Evolutionary conservation across 1,140 invertebrate species (phyloP).

Genomic region (Chironomus striatipennis): DNA sequence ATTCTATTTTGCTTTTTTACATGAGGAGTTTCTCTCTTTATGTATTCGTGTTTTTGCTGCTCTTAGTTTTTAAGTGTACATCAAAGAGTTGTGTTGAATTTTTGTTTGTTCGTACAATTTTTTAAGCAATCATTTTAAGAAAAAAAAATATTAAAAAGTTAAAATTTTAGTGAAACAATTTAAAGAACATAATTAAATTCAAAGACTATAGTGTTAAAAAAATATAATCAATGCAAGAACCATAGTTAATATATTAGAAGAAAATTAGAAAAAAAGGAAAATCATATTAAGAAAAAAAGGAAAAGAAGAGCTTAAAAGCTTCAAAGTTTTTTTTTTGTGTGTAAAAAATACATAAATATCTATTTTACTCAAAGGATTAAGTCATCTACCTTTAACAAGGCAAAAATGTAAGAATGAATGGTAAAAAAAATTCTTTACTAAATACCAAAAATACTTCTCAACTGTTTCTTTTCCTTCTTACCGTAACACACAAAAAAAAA

Average conservation of each 20-base stretch:
- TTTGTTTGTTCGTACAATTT: conserved; percentile 20
- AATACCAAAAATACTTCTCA: no score
- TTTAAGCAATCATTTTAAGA: conserved; percentile 1
- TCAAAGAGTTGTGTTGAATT: conserved; percentile 24
- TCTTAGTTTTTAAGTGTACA: conserved; percentile 20
- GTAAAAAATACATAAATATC: not conserved
- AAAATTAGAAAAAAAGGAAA: not conserved
- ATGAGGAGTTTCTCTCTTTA: conserved; percentile 15
- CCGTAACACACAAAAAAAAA: no score
- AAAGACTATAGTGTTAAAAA: not conserved
- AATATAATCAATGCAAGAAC: not conserved
- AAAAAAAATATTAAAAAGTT: not conserved
- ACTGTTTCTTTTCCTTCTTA: no score
- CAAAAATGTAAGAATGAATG: conserved; percentile 14
- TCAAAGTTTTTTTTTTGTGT: not conserved
- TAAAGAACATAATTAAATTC: not conserved
- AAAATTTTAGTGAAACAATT: not conserved
- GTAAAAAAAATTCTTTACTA: not conserved
- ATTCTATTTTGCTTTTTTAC: conserved; percentile 18
- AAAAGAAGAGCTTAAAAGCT: not conserved
- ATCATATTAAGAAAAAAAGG: not conserved
- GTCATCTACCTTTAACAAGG: not conserved
- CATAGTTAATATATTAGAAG: not conserved
- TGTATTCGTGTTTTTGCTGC: conserved; percentile 22
- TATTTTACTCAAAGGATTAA: not conserved